Percentiles rank a stretch among this genome's conserved stretches.
Evolutionary conservation across 2,797 vertebrate genomes (phyloP).

Genomic region (Sciaenops ocellatus): DNA sequence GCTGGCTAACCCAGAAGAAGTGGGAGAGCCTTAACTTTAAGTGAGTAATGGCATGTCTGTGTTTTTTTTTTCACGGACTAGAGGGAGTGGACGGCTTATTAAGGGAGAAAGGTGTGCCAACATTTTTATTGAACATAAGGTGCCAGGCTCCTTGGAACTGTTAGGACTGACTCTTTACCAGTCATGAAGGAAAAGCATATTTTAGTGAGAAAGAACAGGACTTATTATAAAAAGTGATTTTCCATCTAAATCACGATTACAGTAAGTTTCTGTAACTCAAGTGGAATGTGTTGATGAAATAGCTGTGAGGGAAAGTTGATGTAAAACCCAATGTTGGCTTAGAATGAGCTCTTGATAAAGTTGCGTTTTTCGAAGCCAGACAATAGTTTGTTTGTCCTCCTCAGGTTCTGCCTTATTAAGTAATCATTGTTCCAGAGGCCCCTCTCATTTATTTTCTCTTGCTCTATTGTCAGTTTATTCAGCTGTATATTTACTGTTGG

Average conservation of each 20-base stretch:
- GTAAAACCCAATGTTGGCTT: slow-evolving; percentile 6
- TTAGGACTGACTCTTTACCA: slow-evolving; percentile 23
- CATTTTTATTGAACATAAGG: slow-evolving; percentile 55
- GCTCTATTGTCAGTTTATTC: slow-evolving; percentile 53
- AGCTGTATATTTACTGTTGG: slow-evolving; percentile 54
- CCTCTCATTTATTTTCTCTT: slow-evolving; percentile 37
- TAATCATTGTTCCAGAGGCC: slow-evolving; percentile 32
- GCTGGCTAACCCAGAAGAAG: slow-evolving; percentile 76
- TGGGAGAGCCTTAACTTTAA: slow-evolving; percentile 84
- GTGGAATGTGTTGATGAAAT: slow-evolving; percentile 45
- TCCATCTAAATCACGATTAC: slow-evolving; percentile 34
- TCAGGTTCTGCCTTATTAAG: slow-evolving; percentile 45
- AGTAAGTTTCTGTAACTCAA: slow-evolving; percentile 27
- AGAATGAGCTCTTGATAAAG: slow-evolving; percentile 29
- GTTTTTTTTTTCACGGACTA: slow-evolving; percentile 40
- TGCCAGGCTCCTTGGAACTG: slow-evolving; percentile 51
- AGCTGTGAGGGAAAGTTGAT: slow-evolving; percentile 8
- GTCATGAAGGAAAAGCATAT: slow-evolving; percentile 41
- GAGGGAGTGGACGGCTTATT: slow-evolving; percentile 54
- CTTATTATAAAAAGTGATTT: slow-evolving; percentile 38
- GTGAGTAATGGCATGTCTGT: slow-evolving; percentile 78
- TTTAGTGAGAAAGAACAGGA: slow-evolving; percentile 48
- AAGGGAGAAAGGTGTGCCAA: slow-evolving; percentile 42
- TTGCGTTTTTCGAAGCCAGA: slow-evolving; percentile 11
- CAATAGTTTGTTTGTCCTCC: slow-evolving; percentile 38